Conservation (phyloP, 1,140 invertebrate genomes). For the Ladona fulva region DNA sequence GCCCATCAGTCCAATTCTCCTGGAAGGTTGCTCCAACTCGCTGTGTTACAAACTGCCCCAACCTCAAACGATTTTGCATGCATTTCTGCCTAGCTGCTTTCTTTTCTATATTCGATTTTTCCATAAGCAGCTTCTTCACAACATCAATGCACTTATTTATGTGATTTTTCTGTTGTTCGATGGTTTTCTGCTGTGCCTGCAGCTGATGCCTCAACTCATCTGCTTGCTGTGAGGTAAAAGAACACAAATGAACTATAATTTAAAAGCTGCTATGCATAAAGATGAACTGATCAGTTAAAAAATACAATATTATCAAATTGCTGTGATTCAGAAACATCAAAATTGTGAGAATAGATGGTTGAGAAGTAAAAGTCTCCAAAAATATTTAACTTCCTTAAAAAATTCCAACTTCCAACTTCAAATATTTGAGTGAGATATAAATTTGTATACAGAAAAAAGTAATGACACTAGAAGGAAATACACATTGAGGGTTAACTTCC, state of each 20-base stretch:
- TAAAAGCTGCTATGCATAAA: too few relatives aligned
- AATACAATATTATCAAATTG: too few relatives aligned
- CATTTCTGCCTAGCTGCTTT: slow-evolving; percentile 94
- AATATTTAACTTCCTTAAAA: too few relatives aligned
- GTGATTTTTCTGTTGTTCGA: slow-evolving; percentile 95
- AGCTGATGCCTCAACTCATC: slow-evolving; percentile 92
- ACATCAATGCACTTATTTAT: slow-evolving; percentile 95
- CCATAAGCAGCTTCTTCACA: slow-evolving; percentile 92
- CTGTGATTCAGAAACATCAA: too few relatives aligned
- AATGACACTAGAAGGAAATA: too few relatives aligned
- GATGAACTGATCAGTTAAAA: too few relatives aligned
- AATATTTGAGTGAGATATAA: too few relatives aligned
- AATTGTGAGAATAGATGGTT: too few relatives aligned
- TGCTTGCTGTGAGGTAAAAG: slow-evolving; percentile 48
- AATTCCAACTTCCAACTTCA: too few relatives aligned
- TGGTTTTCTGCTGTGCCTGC: slow-evolving; percentile 81
- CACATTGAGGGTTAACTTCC: too few relatives aligned
- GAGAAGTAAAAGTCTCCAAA: too few relatives aligned
- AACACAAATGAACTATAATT: not conserved
- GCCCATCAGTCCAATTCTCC: slow-evolving; percentile 99
- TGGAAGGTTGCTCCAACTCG: slow-evolving; percentile 97
- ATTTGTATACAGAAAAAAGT: too few relatives aligned
- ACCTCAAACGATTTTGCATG: slow-evolving; percentile 95
- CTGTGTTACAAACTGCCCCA: slow-evolving; percentile 98
- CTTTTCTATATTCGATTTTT: slow-evolving; percentile 96